Percentiles rank a stretch among this genome's conserved stretches.
These are phyloP conservation scores for Megaustenia siamemsis DNA, from an alignment of 2,888 invertebrate genomes.

Conservation along the genomic window DNA sequence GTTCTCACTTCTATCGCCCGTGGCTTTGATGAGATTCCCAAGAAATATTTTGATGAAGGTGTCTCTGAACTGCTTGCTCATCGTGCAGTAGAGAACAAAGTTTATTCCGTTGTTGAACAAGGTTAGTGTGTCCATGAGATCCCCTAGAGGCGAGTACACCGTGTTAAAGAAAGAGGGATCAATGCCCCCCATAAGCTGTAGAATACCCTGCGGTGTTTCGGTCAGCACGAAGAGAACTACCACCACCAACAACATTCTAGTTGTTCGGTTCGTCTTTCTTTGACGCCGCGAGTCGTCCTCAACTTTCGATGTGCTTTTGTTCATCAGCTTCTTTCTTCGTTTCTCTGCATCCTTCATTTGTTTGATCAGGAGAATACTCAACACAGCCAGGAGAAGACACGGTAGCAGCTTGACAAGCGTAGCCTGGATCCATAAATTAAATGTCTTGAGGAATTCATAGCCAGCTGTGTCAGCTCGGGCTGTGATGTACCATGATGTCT, in stretches of 20 bases:
- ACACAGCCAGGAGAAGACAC: slow-evolving; percentile 90
- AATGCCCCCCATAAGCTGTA: slow-evolving; percentile 88
- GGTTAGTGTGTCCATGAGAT: slow-evolving; percentile 93
- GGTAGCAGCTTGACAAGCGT: slow-evolving; percentile 95
- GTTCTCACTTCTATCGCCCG: slow-evolving; percentile 61
- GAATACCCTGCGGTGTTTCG: slow-evolving; percentile 90
- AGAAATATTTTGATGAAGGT: slow-evolving; percentile 84
- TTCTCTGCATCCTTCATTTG: slow-evolving; percentile 79
- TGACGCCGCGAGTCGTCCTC: slow-evolving; percentile 69
- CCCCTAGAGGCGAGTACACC: slow-evolving; percentile 84
- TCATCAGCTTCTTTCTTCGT: slow-evolving; percentile 72
- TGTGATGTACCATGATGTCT: slow-evolving; percentile 81
- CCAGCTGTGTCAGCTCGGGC: slow-evolving; percentile 79
- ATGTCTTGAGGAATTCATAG: slow-evolving; percentile 76
- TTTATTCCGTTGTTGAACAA: slow-evolving; percentile 94
- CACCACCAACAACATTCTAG: slow-evolving; percentile 92
- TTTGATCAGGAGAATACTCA: slow-evolving; percentile 80
- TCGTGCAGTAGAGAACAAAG: slow-evolving; percentile 94
- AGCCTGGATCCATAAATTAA: slow-evolving; percentile 93
- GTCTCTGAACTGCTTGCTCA: slow-evolving; percentile 93
- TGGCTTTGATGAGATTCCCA: slow-evolving; percentile 64
- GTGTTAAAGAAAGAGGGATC: slow-evolving; percentile 86
- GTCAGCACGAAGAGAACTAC: slow-evolving; percentile 92
- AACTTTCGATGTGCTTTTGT: slow-evolving; percentile 62
- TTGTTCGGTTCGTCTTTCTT: slow-evolving; percentile 86